Base-by-base conservation (phyloP, 2,797 vertebrate species). In the Pelochelys cantorii region DNA sequence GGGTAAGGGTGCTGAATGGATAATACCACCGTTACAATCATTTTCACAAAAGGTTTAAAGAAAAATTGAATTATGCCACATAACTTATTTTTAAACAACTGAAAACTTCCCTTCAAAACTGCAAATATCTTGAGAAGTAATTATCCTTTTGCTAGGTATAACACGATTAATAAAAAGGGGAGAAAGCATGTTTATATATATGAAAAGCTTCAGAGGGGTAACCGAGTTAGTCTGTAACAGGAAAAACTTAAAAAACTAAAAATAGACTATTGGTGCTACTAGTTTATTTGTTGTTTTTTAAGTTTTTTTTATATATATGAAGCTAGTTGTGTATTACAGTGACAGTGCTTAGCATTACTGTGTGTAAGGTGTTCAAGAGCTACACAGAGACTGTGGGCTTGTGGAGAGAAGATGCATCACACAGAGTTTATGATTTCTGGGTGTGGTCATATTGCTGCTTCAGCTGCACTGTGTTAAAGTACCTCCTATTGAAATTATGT, bases 11-110 rank as follows among this genome's bases (percentile, higher is more conserved):
- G 27, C 56, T 94, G 65, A n/a, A 52, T 1, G 91, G 94, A 95
- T 96, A 93, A 10, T 18, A 97, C 95, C 95, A 90, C 37, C n/a
- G 17, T 56, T 90, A 86, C 90, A 93, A 77, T 80, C 87, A 81
- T 91, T 92, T 95, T 95, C 94, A 95, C 90, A 93, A 95, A 81
- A 95, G 86, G 92, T 90, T 83, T 84, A 93, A 96, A 53, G 85
- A 94, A 93, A 97, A 92, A 29, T 17, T 80, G 93, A 89, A 94
- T 90, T 94, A 6, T 91, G 88, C 93, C 37, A 1, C 90, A 93
- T 84, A 85, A 56, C 85, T 93, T 23, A 65, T 85, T 91, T 85
- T 77, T 95, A 94, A 81, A 75, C 94, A 85, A 27, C 74, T 84
- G 27, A 65, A 95, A 94, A 91, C 95, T 94, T 96, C 92, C 92